Conservation (phyloP, 2,888 invertebrate species). For the Rhimphoctona megacephalus region DNA sequence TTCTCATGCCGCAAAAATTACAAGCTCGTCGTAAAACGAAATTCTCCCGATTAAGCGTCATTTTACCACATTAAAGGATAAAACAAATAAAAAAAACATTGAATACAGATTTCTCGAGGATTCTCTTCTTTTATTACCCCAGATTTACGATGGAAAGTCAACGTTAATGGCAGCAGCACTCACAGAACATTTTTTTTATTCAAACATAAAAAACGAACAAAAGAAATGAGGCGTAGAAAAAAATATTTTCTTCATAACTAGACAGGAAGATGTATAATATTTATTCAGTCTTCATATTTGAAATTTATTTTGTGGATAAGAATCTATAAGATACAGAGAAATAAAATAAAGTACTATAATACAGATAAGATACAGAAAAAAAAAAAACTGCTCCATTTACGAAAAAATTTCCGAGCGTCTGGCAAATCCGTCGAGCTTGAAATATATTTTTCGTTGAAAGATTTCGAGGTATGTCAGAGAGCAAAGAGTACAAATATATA, state of each 20-base stretch:
- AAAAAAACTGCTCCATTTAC: neutral
- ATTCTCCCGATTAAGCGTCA: constrained; percentile 18
- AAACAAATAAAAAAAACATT: neutral
- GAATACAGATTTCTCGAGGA: no score
- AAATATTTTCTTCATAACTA: neutral
- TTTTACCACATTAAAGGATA: neutral
- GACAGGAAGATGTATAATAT: neutral
- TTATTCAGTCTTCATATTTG: neutral
- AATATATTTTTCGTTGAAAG: constrained; percentile 22
- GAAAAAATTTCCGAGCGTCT: neutral
- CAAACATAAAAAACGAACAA: neutral
- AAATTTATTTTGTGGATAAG: neutral
- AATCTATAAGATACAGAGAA: constrained; percentile 1
- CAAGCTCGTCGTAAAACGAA: constrained; percentile 1
- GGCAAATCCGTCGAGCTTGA: constrained; percentile 11
- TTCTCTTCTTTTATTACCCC: no score
- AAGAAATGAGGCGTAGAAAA: neutral
- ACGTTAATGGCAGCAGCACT: neutral
- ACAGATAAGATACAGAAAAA: neutral
- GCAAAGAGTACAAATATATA: constrained; percentile 32
- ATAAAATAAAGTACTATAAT: no score
- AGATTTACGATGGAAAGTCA: no score
- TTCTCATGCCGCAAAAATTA: neutral
- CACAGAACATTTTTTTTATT: neutral
- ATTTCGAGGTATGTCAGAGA: neutral